Percentiles rank a stretch among this genome's conserved stretches.
phyloP scores from a whole-genome alignment of 2,113 vertebrate species.

The Equus quagga region DNA sequence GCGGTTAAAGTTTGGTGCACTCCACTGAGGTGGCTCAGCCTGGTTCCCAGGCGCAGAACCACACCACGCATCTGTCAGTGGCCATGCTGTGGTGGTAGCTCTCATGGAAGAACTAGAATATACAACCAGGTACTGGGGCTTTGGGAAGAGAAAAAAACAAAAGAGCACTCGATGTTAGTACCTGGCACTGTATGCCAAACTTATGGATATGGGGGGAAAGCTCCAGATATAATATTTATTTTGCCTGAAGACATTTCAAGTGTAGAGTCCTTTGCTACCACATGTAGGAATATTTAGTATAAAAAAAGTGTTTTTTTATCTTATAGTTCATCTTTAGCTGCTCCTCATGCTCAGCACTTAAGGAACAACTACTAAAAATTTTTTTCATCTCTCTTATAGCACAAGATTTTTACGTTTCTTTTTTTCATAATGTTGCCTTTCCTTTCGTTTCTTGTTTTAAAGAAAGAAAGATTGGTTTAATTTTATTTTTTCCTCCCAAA shows the following conservation, averaged over 20 bases:
- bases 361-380: background rate
- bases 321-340: background rate
- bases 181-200: background rate
- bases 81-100: no score
- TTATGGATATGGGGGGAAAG: background rate
- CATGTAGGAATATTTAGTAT: background rate
- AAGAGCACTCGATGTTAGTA: background rate
- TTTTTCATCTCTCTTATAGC: background rate
- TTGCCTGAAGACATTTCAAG: slow-evolving; percentile 1
- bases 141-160: no score
- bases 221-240: background rate
- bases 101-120: no score
- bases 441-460: background rate
- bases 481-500: slow-evolving; percentile 11
- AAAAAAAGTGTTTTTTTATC: background rate
- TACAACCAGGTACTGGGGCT: no score
- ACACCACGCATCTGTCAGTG: no score
- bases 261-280: background rate
- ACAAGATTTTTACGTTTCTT: no score
- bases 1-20: no score
- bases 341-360: background rate
- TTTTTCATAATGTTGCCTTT: background rate
- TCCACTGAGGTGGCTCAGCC: no score
- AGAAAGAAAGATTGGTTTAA: background rate
- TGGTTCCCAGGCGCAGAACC: no score